Base-by-base conservation (phyloP, 1,140 invertebrate genomes). In the Pachyrhynchus sulphureomaculatus region DNA sequence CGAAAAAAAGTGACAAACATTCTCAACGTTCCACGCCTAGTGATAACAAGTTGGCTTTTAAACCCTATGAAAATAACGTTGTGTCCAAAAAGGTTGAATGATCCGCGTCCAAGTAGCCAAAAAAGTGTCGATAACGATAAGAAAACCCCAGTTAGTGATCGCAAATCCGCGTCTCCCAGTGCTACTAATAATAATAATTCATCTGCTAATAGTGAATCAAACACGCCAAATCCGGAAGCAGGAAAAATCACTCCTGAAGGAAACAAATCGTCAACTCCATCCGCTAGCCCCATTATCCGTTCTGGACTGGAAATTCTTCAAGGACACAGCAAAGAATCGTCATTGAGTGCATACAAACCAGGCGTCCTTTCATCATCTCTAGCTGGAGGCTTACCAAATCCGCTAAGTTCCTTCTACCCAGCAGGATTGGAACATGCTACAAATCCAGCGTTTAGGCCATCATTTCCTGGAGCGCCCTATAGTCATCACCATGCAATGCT, bases 301-400 rank as follows among this genome's bases (percentile, higher is more conserved):
- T 92, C 90, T 0, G 91, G 91, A n/a, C 83, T 93, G 71, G 90
- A 93, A 77, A 88, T 93, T 33, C 77, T 93, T 1, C 86, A 88
- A 49, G 88, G 87, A 36, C 87, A 89, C 58, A 79, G 84, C 8
- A 92, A 92, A 71, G 89, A 91, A 72, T 72, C 83, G 47, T 74
- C 76, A 12, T 56, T 82, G 8, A 72, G 75, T 24, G 77, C 77
- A 29, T 86, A 84, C 74, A 86, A 85, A 42, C 77, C 81, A 0
- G 26, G 26, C 5, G 12, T 6, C 5, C 73, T 78, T 2, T 83
- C 63, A 2, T 74, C 78, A 10, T 81, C 81, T 58, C 79, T 87
- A 34, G 81, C 82, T 13, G 81, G 81, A 5, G 79, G 83, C 59
- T 78, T 85, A 26, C 81, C 82, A 34, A 83, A 83, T 68, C 84